Evolutionary conservation across 1,140 invertebrate genomes (phyloP), one percentile per base, ranked within the genome.

Genomic region (Periplaneta americana): DNA sequence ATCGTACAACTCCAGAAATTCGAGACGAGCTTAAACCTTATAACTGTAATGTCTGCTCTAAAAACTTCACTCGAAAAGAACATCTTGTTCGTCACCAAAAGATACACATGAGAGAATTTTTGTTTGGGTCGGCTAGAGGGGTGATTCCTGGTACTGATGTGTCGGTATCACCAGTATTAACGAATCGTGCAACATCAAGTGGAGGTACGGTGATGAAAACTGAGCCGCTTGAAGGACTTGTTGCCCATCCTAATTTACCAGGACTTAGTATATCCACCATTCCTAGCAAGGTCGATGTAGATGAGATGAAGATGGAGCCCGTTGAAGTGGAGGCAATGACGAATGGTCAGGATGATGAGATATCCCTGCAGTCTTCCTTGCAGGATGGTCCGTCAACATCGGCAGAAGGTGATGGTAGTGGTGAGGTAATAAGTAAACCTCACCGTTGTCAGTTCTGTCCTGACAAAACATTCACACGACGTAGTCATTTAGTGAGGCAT

Each of bases 401-500:
- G 28, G 48, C 48, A 66, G 48, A 28, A 66, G 48, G 22, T 66
- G 22, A 66, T 66, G 48, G 48, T 66, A n/a, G 48, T 66, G 48
- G 48, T 34, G 75, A 36, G 33, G 32, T 76, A 31, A 32, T 34
- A 18, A 76, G 3, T 11, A 82, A 82, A 36, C 76, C 81, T 57
- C 66, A 78, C 37, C 75, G 17, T 78, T 82, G 81, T 82, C 75
- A 35, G 33, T 82, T 39, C 35, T 82, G 81, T 37, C 83, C 82
- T 32, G 80, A 81, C 31, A 84, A 84, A 37, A 81, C 75, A 32
- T 85, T 85, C 75, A 83, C 84, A 31, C 79, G 84, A 3, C 78
- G 82, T n/a, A 84, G 82, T 80, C 84, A 85, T 80, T 82, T 85
- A 18, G 75, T 84, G 28, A 82, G 84, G 1, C 84, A 85, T 78